Percentiles rank a stretch among this genome's conserved stretches.
Evolutionary conservation across 2,797 vertebrate species (phyloP).

Genomic region (Gallinago stenura): DNA sequence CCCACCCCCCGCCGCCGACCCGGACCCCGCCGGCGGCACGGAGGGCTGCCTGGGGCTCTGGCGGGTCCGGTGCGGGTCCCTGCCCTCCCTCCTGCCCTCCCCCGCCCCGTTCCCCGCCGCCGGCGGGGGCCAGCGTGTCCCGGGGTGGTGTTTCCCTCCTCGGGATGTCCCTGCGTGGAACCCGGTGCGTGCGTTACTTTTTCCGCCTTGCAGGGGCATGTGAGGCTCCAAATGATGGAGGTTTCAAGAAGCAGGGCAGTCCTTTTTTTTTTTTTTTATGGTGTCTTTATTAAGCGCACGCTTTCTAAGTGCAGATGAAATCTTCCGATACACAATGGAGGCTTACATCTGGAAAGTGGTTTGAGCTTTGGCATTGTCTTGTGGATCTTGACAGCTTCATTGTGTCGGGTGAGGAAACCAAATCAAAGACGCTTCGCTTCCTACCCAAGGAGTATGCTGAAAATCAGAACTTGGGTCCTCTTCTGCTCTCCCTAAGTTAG

Average conservation of each 20-base stretch:
- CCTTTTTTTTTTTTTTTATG: too few relatives aligned
- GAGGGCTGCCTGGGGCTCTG: not conserved
- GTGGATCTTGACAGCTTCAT: not conserved
- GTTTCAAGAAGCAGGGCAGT: not conserved
- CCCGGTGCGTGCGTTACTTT: not conserved
- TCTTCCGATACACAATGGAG: not conserved
- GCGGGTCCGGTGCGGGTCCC: not conserved
- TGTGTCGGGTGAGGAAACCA: not conserved
- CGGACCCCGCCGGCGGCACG: not conserved
- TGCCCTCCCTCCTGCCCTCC: not conserved
- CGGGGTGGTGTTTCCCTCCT: not conserved
- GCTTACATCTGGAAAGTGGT: not conserved
- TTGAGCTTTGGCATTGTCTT: not conserved
- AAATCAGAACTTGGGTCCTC: not conserved
- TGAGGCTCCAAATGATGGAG: not conserved
- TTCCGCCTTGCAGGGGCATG: not conserved
- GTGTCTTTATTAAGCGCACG: fast-evolving
- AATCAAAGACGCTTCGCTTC: not conserved
- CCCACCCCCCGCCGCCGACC: not conserved
- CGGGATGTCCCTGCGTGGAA: not conserved
- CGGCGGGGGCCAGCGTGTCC: not conserved
- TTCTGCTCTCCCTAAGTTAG: not conserved
- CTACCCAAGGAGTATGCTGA: fast-evolving
- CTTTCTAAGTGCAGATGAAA: fast-evolving
- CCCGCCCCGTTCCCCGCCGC: not conserved